Percentiles rank a stretch among this genome's conserved stretches.
Evolutionary conservation across 2,113 vertebrate genomes (phyloP).

Genomic region (Chinchilla lanigera): DNA sequence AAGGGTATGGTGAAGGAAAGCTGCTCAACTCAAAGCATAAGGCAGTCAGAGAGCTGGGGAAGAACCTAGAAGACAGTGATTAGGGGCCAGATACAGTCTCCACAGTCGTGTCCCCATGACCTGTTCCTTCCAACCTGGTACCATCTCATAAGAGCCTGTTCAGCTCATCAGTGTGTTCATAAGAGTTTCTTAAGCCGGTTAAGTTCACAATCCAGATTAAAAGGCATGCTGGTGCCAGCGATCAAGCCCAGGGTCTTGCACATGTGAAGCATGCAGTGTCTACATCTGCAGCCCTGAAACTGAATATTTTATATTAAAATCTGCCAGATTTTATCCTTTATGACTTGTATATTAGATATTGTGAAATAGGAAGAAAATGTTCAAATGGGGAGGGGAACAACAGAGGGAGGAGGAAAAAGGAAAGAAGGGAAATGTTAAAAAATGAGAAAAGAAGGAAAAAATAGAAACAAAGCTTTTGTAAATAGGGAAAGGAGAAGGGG

Average conservation of each 20-base stretch:
- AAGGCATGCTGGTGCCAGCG: too few relatives aligned
- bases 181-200: neutral
- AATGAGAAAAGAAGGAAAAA: too few relatives aligned
- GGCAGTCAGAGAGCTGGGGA: neutral
- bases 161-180: neutral
- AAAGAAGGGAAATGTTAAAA: too few relatives aligned
- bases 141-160: neutral
- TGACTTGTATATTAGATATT: neutral
- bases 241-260: neutral
- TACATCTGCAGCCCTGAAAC: neutral
- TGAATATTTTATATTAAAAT: slow-evolving; percentile 11
- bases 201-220: neutral
- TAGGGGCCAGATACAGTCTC: neutral
- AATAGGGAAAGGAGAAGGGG: too few relatives aligned
- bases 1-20: neutral
- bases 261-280: neutral
- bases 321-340: neutral
- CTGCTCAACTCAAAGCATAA: neutral
- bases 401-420: too few relatives aligned
- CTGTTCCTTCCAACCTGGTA: neutral
- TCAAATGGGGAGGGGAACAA: too few relatives aligned
- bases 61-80: neutral
- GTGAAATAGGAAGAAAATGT: too few relatives aligned
- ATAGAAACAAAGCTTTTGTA: too few relatives aligned
- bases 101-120: neutral